Evolutionary conservation across 2,113 vertebrate species (phyloP), one percentile per base, ranked within the genome.

Genomic region (Sinosuthora webbiana): DNA sequence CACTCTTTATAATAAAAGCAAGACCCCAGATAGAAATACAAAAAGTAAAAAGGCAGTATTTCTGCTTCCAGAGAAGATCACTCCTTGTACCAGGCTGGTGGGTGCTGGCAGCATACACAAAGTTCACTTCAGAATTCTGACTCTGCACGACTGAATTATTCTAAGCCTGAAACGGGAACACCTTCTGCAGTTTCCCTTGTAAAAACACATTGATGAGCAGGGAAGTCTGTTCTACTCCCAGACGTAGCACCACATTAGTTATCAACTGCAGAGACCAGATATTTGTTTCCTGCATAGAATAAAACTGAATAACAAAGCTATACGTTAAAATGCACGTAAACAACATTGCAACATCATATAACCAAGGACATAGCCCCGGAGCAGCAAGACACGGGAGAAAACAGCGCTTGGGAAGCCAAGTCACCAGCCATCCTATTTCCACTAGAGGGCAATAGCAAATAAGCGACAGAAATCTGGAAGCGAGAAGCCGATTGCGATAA

Each of bases 391-490:
- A 0, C 0, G 22, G 41, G 27, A 47, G 64, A 31, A 64, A 57
- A 28, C 20, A 35, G 5, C 8, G 2, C 21, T 19, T 1, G 44
- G 47, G 39, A 25, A 76, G 59, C 42, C 44, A 21, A 86, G 55
- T 13, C 87, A 14, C 6, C 0, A 19, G 28, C 57, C 17, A 3
- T 0, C 30, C 42, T 7, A 2, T 7, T 71, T 79, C 80, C 96
- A 68, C 95, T 65, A 90, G 95, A 93, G 94, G 96, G 95, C 93
- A 96, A 96, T 91, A 89, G 91, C 47, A 87, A 95, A 90, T 63
- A 81, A 94, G 94, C 23, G 55, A 90, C 87, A 23, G 31, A 53
- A 47, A 23, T 9, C 23, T 3, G 33, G 19, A 20, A 31, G 31
- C 7, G 4, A 55, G 33, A 10, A 33, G 33, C 2, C 2, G 70